A percentile compares a stretch with the other conserved stretches of the same genome.
phyloP scores from a whole-genome alignment of 2,888 invertebrate species.

The Mythimna ferrago region DNA sequence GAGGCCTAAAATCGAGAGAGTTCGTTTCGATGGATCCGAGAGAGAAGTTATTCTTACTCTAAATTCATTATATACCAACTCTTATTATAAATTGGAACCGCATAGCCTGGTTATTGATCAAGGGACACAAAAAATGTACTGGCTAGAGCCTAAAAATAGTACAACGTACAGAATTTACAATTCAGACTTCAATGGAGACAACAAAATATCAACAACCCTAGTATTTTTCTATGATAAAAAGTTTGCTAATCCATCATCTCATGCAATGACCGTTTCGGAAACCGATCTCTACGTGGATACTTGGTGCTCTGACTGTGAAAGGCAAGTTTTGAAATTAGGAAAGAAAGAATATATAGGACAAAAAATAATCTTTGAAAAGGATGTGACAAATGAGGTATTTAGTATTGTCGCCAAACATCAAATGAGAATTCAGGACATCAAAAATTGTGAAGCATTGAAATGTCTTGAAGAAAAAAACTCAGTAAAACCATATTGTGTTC shows the following conservation, averaged over 20 bases:
- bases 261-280: neutral
- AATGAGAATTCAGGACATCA: neutral
- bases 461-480: neutral
- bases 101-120: neutral
- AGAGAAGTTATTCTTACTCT: neutral
- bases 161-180: neutral
- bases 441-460: neutral
- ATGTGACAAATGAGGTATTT: too few species aligned
- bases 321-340: neutral
- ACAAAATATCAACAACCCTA: neutral
- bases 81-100: neutral
- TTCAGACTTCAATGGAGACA: neutral
- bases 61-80: neutral
- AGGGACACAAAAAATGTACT: neutral
- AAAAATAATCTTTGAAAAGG: too few species aligned
- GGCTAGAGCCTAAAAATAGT: neutral
- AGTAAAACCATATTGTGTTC: neutral
- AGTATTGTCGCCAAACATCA: neutral
- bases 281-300: accelerated
- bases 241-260: neutral
- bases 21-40: neutral
- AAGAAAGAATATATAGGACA: neutral
- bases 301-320: neutral
- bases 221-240: accelerated
- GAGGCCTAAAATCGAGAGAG: neutral